Evolutionary conservation across 2,888 invertebrate species (phyloP), one percentile per base, ranked within the genome.

Genomic region (Oxyscelio sp.): DNA sequence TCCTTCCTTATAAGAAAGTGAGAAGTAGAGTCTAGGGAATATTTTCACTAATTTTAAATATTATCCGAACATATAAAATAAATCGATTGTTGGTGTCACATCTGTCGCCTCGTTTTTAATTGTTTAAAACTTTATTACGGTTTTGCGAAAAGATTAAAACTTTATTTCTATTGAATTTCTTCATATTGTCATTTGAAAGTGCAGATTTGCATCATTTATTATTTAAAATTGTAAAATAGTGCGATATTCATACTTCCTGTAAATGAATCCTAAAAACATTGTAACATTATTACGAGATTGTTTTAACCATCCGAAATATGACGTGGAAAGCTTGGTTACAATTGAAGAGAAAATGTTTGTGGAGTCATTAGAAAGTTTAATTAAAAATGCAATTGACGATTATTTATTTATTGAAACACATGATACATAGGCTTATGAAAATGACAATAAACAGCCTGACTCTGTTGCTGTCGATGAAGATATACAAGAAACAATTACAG

Each of bases 261-360:
- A 40, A 59, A 45, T 63, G 61, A 63, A 63, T 63, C 61, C 61
- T 63, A 63, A 63, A 45, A 63, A 63, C 43, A 17, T 63, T 45
- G 38, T 59, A 13, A 22, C 1, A 11, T 17, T 22, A 45, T 45
- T 63, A 45, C 4, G 6, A 24, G 45, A 63, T 17, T 27, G 61
- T 45, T 63, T 63, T 63, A 45, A 63, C 43, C 45, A 63, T 4
- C 1, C 43, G 43, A 1, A 15, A 17, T 63, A 63, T 63, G 27
- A 43, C n/a, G 22, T 45, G 5, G 61, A 63, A 27, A 45, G 27
- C n/a, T n/a, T 45, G 4, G 43, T 63, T 27, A 63, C 61, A 27
- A 43, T 3, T 63, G 45, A 63, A 45, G 61, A 63, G 43, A 63
- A 15, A 63, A 27, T 21, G 9, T 45, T 45, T 22, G 61, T 43